Conservation (phyloP, 2,888 invertebrate species). For the Drosophila kuntzei region DNA sequence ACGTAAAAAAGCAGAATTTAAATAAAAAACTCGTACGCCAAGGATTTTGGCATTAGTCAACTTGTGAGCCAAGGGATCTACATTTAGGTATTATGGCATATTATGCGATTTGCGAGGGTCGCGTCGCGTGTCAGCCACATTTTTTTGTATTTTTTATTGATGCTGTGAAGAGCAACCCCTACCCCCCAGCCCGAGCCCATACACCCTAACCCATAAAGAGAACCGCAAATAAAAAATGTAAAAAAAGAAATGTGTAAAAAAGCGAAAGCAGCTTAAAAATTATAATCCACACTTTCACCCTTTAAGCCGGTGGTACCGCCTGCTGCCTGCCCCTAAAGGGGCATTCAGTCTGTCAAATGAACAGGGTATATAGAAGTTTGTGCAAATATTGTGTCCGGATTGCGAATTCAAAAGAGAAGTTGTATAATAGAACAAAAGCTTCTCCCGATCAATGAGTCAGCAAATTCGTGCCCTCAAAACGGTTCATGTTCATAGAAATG, state of each 20-base stretch:
- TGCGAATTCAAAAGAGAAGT: slow-evolving; percentile 40
- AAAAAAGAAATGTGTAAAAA: slow-evolving; percentile 44
- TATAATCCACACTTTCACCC: slow-evolving; percentile 80
- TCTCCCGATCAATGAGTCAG: slow-evolving; percentile 65
- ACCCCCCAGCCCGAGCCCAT: slow-evolving; percentile 36
- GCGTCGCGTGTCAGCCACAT: slow-evolving; percentile 72
- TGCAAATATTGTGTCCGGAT: slow-evolving; percentile 42
- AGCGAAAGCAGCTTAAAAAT: slow-evolving; percentile 78
- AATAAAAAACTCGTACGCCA: slow-evolving; percentile 47
- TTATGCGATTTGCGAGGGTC: slow-evolving; percentile 66
- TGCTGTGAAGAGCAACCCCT: slow-evolving; percentile 46
- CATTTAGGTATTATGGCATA: slow-evolving; percentile 50
- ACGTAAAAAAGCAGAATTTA: slow-evolving; percentile 40
- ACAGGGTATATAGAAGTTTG: slow-evolving; percentile 27
- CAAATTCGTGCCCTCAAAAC: slow-evolving; percentile 7
- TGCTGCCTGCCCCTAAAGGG: slow-evolving; percentile 11
- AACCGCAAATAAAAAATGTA: slow-evolving; percentile 71
- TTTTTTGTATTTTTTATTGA: slow-evolving; percentile 36
- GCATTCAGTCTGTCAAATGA: slow-evolving; percentile 25
- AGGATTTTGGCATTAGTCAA: slow-evolving; percentile 38
- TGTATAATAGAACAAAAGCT: slow-evolving; percentile 63
- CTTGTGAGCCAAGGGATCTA: slow-evolving; percentile 42
- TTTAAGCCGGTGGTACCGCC: slow-evolving; percentile 52
- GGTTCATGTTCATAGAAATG: slow-evolving; percentile 29
- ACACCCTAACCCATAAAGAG: slow-evolving; percentile 47